phyloP scores from a whole-genome alignment of 2,797 vertebrate species.

The Euthynnus affinis region DNA sequence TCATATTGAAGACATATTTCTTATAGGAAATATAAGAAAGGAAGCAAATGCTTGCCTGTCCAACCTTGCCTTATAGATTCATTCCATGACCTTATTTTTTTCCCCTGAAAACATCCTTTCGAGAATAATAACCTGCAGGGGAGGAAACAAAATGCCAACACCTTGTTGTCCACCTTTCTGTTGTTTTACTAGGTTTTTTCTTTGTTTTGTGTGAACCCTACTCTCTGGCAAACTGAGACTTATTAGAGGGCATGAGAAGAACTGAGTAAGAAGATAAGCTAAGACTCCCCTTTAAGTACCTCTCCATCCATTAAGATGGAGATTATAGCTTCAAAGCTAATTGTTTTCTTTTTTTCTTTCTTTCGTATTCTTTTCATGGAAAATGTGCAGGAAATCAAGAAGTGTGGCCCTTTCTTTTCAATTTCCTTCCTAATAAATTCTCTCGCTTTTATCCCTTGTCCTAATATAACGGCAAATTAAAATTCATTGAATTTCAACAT shows the following conservation, averaged over 20 bases:
- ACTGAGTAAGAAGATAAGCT: slow-evolving; percentile 63
- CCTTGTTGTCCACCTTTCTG: slow-evolving; percentile 34
- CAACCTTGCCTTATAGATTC: slow-evolving; percentile 24
- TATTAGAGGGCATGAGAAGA: slow-evolving; percentile 54
- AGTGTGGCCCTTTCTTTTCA: slow-evolving; percentile 74
- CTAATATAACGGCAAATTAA: slow-evolving; percentile 84
- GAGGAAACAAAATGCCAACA: slow-evolving; percentile 46
- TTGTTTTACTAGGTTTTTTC: slow-evolving; percentile 27
- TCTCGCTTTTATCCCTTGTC: slow-evolving; percentile 68
- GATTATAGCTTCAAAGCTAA: slow-evolving; percentile 79
- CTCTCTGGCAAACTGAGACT: slow-evolving; percentile 42
- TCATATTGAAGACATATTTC: background rate
- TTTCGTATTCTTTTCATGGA: slow-evolving; percentile 58
- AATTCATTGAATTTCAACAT: slow-evolving; percentile 84
- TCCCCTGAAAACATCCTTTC: slow-evolving; percentile 40
- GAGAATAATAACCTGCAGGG: slow-evolving; percentile 38
- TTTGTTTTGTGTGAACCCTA: slow-evolving; percentile 35
- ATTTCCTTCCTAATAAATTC: slow-evolving; percentile 81
- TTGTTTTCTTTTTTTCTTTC: slow-evolving; percentile 69
- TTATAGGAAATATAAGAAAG: slow-evolving; percentile 12
- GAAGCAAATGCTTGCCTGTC: slow-evolving; percentile 15
- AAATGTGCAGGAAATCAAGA: slow-evolving; percentile 71
- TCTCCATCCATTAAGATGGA: slow-evolving; percentile 71
- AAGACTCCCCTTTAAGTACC: slow-evolving; percentile 70
- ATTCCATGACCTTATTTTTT: slow-evolving; percentile 53